Conservation (phyloP, 2,113 vertebrate species). For the Ahaetulla prasina region DNA sequence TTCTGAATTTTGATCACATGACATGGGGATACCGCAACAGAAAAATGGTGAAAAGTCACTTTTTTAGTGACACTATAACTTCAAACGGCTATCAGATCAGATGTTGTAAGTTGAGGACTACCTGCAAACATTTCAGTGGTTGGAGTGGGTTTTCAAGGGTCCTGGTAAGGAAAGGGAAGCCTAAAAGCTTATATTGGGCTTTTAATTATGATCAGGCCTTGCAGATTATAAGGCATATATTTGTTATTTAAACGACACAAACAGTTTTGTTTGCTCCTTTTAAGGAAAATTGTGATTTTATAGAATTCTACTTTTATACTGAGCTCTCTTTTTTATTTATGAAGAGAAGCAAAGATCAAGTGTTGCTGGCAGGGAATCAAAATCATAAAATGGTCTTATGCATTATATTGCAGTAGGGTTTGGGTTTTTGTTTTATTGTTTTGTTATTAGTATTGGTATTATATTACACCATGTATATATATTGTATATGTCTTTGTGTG, state of each 20-base stretch:
- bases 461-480: neutral
- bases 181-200: neutral
- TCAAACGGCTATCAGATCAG: too few relatives aligned
- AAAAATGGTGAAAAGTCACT: too few relatives aligned
- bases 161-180: neutral
- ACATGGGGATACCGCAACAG: too few relatives aligned
- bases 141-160: neutral
- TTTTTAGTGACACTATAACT: too few relatives aligned
- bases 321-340: neutral
- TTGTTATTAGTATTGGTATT: slow-evolving; percentile 40
- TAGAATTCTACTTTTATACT: neutral
- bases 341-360: slow-evolving; percentile 36
- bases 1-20: too few relatives aligned
- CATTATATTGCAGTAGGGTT: neutral
- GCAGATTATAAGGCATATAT: neutral
- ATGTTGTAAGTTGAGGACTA: too few relatives aligned
- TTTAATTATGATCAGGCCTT: neutral
- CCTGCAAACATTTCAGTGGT: neutral
- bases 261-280: neutral
- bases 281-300: neutral
- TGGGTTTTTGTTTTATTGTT: neutral
- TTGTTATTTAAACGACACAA: too few relatives aligned
- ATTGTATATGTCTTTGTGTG: neutral
- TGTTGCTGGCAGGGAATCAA: slow-evolving; percentile 32
- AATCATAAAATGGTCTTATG: slow-evolving; percentile 51